Evolutionary conservation across 2,797 vertebrate genomes (phyloP).

Genomic region (Dendrocincla tyrannina): DNA sequence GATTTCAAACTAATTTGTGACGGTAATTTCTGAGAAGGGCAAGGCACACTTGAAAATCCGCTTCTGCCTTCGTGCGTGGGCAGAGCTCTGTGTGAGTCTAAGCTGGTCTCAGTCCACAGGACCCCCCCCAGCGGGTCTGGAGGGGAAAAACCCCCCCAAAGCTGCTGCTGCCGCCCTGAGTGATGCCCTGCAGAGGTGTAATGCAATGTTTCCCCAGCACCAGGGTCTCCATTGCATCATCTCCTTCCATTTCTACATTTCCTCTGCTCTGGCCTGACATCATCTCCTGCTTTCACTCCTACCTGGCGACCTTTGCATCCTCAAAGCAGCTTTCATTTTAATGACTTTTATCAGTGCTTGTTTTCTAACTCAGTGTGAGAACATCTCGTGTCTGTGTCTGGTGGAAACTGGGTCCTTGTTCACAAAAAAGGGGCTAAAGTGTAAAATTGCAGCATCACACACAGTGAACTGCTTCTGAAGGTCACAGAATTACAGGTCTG

Average conservation of each 20-base stretch:
- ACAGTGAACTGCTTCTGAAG: neutral
- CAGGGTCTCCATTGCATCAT: neutral
- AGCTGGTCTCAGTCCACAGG: fast-evolving
- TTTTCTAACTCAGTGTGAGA: neutral
- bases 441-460: neutral
- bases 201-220: conserved; percentile 7
- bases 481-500: neutral
- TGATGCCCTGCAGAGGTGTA: neutral
- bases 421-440: neutral
- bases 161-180: neutral
- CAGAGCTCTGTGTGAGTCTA: neutral
- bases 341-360: neutral
- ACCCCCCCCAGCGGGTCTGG: neutral
- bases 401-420: neutral
- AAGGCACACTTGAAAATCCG: neutral
- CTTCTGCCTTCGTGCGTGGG: fast-evolving
- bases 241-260: conserved; percentile 48
- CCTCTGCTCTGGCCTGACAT: neutral
- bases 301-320: neutral
- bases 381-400: fast-evolving
- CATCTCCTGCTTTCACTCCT: neutral
- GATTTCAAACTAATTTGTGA: neutral
- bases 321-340: neutral
- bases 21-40: neutral
- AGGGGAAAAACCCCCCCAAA: neutral